phyloP scores from a whole-genome alignment of 2,113 vertebrate genomes.

The Psittacula cyanocephala region DNA sequence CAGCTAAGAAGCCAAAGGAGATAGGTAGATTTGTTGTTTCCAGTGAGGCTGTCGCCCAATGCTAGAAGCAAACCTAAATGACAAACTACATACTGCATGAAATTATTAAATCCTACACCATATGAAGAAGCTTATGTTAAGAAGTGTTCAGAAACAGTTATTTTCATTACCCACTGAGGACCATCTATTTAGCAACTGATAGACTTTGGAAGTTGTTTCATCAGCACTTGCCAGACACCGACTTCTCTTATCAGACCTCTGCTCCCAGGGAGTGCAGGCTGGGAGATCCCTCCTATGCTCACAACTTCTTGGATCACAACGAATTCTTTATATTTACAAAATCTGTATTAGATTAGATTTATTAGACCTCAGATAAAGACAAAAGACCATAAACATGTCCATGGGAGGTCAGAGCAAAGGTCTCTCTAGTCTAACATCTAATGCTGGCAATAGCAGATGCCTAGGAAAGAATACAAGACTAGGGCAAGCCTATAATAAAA shows the following conservation, averaged over 20 bases:
- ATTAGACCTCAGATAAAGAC: conserved; percentile 44
- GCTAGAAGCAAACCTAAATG: not conserved
- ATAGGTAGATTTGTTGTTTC: not conserved
- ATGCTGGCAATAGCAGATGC: conserved; percentile 8
- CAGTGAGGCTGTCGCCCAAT: not conserved
- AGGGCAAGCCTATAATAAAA: conserved; percentile 15
- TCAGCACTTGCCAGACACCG: conserved; percentile 20
- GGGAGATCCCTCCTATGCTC: not conserved
- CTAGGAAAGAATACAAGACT: not conserved
- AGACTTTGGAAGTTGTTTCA: conserved; percentile 23
- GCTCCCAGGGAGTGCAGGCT: not conserved
- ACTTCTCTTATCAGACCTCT: conserved; percentile 42
- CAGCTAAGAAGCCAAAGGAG: not conserved
- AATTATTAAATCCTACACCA: not conserved
- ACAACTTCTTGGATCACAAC: conserved; percentile 13
- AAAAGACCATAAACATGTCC: conserved; percentile 30
- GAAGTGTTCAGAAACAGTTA: not conserved
- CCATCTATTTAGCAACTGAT: conserved; percentile 4
- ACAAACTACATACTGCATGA: not conserved
- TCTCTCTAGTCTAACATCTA: conserved; percentile 37
- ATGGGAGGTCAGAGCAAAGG: conserved; percentile 33
- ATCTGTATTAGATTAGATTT: conserved; percentile 23
- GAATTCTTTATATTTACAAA: conserved; percentile 20
- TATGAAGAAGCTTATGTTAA: not conserved
- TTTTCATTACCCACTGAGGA: conserved; percentile 15